These are phyloP conservation scores for Entosphenus tridentatus DNA, from an alignment of 2,113 vertebrate species.

Conservation along the genomic window DNA sequence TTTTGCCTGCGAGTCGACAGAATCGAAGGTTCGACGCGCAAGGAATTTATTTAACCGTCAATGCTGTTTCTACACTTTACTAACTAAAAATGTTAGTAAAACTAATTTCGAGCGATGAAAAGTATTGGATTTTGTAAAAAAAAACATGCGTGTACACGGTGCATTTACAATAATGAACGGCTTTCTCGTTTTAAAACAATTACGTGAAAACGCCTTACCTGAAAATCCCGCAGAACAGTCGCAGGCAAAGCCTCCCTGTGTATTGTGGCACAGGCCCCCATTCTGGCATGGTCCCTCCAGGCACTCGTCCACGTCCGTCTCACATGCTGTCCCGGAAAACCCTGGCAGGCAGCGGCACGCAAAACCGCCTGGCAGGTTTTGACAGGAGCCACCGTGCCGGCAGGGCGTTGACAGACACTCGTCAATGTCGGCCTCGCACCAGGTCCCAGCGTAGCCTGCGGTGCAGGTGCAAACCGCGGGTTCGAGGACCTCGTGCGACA, in stretches of 20 bases:
- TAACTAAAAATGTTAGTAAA: too few species aligned
- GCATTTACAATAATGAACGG: too few species aligned
- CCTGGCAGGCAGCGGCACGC: constrained; percentile 70
- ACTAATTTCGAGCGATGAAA: too few species aligned
- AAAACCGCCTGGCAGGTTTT: constrained; percentile 74
- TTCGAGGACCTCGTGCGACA: constrained; percentile 48
- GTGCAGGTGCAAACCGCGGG: constrained; percentile 65
- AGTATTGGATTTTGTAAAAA: too few species aligned
- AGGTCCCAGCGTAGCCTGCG: constrained; percentile 45
- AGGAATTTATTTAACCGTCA: too few species aligned
- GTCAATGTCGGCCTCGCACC: constrained; percentile 57
- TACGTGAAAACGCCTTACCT: constrained; percentile 28
- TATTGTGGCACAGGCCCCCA: constrained; percentile 69
- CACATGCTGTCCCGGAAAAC: constrained; percentile 77
- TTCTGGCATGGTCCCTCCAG: constrained; percentile 72
- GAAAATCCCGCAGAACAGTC: constrained; percentile 70
- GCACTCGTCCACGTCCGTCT: constrained; percentile 84
- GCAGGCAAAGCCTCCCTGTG: constrained; percentile 74
- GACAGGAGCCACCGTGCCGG: constrained; percentile 76
- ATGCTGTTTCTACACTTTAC: too few species aligned
- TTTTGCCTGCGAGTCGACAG: constrained; percentile 36
- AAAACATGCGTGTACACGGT: too few species aligned
- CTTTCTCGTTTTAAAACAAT: too few species aligned
- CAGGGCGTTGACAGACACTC: constrained; percentile 77
- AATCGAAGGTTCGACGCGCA: not conserved